A percentile compares a stretch with the other conserved stretches of the same genome.
Evolutionary conservation across 2,113 vertebrate genomes (phyloP).

Genomic region (Oplegnathus fasciatus): DNA sequence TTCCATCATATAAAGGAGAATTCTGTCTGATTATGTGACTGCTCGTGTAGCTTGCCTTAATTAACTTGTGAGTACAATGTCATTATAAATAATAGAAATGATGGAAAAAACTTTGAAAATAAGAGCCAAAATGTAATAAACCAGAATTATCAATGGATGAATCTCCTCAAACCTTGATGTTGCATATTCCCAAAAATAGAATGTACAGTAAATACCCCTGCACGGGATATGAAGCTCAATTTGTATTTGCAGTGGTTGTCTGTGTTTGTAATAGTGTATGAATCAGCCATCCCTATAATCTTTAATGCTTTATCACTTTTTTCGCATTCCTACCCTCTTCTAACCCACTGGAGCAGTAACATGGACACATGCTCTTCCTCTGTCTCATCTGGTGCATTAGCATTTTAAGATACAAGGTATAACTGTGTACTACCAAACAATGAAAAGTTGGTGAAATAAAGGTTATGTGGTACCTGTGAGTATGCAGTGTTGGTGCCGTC

Average conservation of each 20-base stretch:
- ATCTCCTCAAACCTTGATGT: too few species aligned
- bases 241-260: neutral
- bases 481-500: conserved; percentile 92
- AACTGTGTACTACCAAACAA: neutral
- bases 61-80: too few species aligned
- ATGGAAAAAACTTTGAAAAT: too few species aligned
- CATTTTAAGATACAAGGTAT: neutral
- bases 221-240: neutral
- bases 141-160: too few species aligned
- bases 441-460: neutral
- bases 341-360: neutral
- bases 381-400: neutral
- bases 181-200: neutral
- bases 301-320: neutral
- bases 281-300: too few species aligned
- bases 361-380: neutral
- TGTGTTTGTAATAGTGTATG: neutral
- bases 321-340: neutral
- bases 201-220: neutral
- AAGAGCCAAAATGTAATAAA: too few species aligned
- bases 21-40: too few species aligned
- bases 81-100: too few species aligned
- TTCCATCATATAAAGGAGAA: too few species aligned
- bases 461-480: conserved; percentile 87
- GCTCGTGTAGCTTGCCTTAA: too few species aligned